These are phyloP conservation scores for Chrosomus eos DNA, from an alignment of 2,797 vertebrate genomes.

Conservation along the genomic window DNA sequence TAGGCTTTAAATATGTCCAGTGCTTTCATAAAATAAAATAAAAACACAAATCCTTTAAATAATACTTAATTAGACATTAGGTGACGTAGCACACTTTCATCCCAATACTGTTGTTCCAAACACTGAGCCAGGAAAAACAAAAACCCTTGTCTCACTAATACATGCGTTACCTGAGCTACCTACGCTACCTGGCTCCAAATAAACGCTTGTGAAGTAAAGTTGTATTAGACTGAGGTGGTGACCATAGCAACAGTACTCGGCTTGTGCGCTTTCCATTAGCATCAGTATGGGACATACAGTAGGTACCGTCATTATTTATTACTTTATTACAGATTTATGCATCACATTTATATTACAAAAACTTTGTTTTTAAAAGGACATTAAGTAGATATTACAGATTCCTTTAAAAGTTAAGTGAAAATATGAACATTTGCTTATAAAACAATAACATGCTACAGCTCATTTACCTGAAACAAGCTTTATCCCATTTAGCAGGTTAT, in stretches of 20 bases:
- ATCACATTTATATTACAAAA: not conserved
- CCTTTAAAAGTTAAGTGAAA: not conserved
- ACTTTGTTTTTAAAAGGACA: not conserved
- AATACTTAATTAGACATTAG: not conserved
- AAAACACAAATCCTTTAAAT: not conserved
- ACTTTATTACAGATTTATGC: not conserved
- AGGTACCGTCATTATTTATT: not conserved
- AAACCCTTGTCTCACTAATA: not conserved
- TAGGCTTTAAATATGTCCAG: not conserved
- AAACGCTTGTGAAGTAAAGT: slow-evolving; percentile 6
- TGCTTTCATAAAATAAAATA: not conserved
- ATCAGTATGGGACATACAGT: not conserved
- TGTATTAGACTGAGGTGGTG: slow-evolving; percentile 3
- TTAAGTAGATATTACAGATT: not conserved
- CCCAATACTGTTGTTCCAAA: not conserved
- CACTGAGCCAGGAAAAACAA: slow-evolving; percentile 18
- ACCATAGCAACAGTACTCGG: slow-evolving; percentile 34
- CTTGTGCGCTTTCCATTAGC: not conserved
- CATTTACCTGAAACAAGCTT: not conserved
- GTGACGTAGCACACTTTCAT: not conserved
- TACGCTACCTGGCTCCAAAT: slow-evolving; percentile 9
- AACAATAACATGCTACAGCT: not conserved
- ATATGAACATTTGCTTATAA: not conserved
- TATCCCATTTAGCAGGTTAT: not conserved
- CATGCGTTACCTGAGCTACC: slow-evolving; percentile 8